These are phyloP conservation scores for Nothura maculosa DNA, from an alignment of 2,797 vertebrate species.

Conservation along the genomic window DNA sequence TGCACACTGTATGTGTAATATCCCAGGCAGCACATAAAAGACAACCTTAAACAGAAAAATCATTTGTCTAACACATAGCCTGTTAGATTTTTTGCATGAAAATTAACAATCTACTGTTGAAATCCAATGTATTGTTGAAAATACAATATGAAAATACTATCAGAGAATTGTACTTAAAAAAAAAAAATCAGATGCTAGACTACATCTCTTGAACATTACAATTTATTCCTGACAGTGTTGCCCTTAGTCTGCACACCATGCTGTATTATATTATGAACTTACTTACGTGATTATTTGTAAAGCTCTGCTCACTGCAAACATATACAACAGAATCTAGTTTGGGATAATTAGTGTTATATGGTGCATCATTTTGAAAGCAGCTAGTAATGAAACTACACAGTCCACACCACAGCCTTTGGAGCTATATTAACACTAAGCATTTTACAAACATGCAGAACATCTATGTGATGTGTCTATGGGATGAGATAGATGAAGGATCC, in stretches of 20 bases:
- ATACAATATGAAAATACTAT: neutral
- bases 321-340: neutral
- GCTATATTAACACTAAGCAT: neutral
- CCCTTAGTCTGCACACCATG: neutral
- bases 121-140: neutral
- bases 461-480: neutral
- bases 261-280: neutral
- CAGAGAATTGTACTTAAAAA: neutral
- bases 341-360: neutral
- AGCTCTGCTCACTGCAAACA: neutral
- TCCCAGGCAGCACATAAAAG: neutral
- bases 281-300: neutral
- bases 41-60: neutral
- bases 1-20: neutral
- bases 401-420: neutral
- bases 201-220: neutral
- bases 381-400: accelerated
- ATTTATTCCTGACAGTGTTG: neutral
- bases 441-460: neutral
- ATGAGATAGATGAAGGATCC: neutral
- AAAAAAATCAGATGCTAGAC: neutral
- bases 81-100: neutral
- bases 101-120: neutral
- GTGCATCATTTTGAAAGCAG: neutral
- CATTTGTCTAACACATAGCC: neutral